Conservation (phyloP, 1,140 invertebrate genomes). For the Rhopalosiphum padi region DNA sequence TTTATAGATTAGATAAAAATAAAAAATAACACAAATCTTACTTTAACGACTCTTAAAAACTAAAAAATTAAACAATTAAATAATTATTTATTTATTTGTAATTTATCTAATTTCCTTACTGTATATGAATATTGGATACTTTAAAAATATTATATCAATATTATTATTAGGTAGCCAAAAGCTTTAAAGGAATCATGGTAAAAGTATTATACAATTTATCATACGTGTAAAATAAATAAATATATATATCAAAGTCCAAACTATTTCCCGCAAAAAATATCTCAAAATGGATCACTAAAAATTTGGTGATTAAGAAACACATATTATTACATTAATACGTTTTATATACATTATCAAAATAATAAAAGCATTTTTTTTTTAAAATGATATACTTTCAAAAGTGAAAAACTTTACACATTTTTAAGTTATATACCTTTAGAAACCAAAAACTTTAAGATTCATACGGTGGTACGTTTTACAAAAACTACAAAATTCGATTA, state of each 20-base stretch:
- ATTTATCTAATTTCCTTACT: background rate
- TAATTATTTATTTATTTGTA: background rate
- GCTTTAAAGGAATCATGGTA: background rate
- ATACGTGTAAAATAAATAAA: background rate
- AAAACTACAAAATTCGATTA: background rate
- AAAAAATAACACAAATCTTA: background rate
- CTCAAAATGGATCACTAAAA: background rate
- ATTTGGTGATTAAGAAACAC: background rate
- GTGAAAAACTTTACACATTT: background rate
- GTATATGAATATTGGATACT: background rate
- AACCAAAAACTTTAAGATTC: background rate
- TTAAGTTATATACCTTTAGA: background rate
- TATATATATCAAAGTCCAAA: background rate
- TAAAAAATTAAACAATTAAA: background rate
- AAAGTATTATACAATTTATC: background rate
- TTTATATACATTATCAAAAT: background rate
- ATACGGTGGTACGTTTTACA: rapidly evolving
- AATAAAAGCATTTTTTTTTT: background rate
- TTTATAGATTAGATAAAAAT: background rate
- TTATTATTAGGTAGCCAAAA: background rate
- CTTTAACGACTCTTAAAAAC: background rate
- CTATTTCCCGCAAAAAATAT: background rate
- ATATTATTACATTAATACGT: too few species aligned
- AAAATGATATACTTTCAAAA: background rate
- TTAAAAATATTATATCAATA: background rate